These are phyloP conservation scores for Aldrovandia affinis DNA, from an alignment of 2,797 vertebrate species.

Conservation along the genomic window DNA sequence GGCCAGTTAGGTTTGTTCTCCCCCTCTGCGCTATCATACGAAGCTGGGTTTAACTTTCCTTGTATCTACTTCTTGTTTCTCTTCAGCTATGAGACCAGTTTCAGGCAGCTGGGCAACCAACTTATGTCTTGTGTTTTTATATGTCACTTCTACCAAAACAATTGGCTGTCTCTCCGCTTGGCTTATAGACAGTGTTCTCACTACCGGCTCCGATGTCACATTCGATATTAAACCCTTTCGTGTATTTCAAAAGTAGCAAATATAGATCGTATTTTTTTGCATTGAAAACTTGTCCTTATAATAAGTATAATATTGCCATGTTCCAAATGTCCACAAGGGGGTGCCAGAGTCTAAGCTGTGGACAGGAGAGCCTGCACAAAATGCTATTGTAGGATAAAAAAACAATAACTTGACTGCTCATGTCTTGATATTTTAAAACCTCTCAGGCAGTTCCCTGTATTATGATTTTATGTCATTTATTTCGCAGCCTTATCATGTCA, in stretches of 20 bases:
- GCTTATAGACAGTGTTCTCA: not conserved
- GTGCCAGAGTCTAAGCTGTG: slow-evolving; percentile 5
- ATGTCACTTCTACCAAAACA: not conserved
- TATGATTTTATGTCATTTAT: not conserved
- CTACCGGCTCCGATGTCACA: not conserved
- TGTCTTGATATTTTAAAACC: not conserved
- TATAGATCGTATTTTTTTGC: too few relatives aligned
- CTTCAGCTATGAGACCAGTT: not conserved
- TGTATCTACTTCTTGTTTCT: not conserved
- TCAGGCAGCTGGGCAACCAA: not conserved
- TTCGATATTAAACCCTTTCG: not conserved
- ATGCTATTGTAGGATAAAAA: not conserved
- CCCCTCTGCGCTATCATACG: not conserved
- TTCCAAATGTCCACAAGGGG: slow-evolving; percentile 30
- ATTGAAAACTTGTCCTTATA: too few relatives aligned
- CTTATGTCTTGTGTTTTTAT: not conserved
- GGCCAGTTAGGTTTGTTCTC: not conserved
- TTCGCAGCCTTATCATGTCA: not conserved
- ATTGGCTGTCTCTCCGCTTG: not conserved
- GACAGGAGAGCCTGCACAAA: not conserved
- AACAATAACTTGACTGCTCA: not conserved
- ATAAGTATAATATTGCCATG: too few relatives aligned
- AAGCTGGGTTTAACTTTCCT: not conserved
- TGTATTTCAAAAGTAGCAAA: not conserved
- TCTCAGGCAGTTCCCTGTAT: not conserved